Percentiles rank a stretch among this genome's conserved stretches.
Conservation (phyloP, 2,888 invertebrate species). For the Zonitis immaculata region DNA sequence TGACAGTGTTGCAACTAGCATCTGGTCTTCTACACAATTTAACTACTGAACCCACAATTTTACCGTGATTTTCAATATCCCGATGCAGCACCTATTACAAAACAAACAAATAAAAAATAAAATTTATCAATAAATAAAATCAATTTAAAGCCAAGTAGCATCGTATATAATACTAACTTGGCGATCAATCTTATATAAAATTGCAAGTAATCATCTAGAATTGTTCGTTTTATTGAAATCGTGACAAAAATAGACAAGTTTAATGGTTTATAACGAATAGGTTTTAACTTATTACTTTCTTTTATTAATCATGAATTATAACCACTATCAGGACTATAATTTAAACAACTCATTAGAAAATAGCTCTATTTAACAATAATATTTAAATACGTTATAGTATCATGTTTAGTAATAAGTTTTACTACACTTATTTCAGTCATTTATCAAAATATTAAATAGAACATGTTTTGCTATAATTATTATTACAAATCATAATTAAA, state of each 20-base stretch:
- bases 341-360: constrained; percentile 17
- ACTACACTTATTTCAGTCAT: neutral
- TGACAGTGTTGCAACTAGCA: constrained; percentile 41
- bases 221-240: constrained; percentile 14
- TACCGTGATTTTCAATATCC: constrained; percentile 88
- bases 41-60: constrained; percentile 74
- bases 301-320: constrained; percentile 17
- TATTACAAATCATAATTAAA: neutral
- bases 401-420: constrained; percentile 6
- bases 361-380: constrained; percentile 8
- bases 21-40: constrained; percentile 61
- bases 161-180: neutral
- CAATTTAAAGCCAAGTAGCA: neutral
- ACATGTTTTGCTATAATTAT: neutral
- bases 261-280: constrained; percentile 8
- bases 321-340: constrained; percentile 12
- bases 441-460: neutral
- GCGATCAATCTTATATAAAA: neutral
- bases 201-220: neutral
- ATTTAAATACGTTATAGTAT: constrained; percentile 17
- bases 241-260: constrained; percentile 11
- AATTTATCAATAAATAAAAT: constrained; percentile 4
- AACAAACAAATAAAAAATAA: constrained; percentile 5
- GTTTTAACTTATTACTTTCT: constrained; percentile 14
- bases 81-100: constrained; percentile 78